Conservation (phyloP, 2,888 invertebrate species). For the Anoplius nigerrimus region DNA sequence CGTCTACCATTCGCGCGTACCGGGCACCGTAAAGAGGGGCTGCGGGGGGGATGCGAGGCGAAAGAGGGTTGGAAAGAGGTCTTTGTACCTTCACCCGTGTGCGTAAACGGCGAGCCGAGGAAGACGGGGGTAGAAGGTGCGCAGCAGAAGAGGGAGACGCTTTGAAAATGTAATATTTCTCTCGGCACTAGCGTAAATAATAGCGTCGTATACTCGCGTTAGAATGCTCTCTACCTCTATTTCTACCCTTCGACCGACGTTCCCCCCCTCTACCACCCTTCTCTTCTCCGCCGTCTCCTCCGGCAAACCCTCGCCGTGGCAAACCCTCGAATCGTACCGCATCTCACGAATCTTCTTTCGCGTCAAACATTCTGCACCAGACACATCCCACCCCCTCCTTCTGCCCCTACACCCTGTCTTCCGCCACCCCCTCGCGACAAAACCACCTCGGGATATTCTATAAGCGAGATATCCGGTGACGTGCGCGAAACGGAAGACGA, state of each 20-base stretch:
- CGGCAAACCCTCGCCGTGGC: slow-evolving; percentile 6
- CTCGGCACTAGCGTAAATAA: slow-evolving; percentile 64
- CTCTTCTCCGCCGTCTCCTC: slow-evolving; percentile 15
- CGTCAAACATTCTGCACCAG: slow-evolving; percentile 37
- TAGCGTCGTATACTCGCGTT: slow-evolving; percentile 48
- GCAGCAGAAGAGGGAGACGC: slow-evolving; percentile 37
- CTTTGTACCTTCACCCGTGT: no score
- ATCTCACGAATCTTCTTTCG: slow-evolving; percentile 19
- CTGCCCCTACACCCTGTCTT: slow-evolving; percentile 6
- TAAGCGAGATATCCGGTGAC: slow-evolving; percentile 29
- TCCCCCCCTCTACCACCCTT: slow-evolving; percentile 24
- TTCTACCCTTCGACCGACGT: not conserved
- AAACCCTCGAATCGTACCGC: slow-evolving; percentile 22
- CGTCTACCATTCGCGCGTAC: slow-evolving; percentile 26
- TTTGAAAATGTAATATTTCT: slow-evolving; percentile 72
- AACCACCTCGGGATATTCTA: slow-evolving; percentile 35
- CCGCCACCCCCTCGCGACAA: slow-evolving; percentile 15
- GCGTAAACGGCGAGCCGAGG: slow-evolving; percentile 18
- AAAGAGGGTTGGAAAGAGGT: slow-evolving; percentile 30
- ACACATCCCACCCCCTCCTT: slow-evolving; percentile 24
- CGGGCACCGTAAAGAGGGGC: slow-evolving; percentile 24
- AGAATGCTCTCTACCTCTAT: slow-evolving; percentile 31
- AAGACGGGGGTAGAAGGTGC: slow-evolving; percentile 20
- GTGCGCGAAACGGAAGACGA: slow-evolving; percentile 10
- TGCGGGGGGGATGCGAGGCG: no score